Evolutionary conservation across 1,140 invertebrate genomes (phyloP).

Genomic region (Bombus vancouverensis): DNA sequence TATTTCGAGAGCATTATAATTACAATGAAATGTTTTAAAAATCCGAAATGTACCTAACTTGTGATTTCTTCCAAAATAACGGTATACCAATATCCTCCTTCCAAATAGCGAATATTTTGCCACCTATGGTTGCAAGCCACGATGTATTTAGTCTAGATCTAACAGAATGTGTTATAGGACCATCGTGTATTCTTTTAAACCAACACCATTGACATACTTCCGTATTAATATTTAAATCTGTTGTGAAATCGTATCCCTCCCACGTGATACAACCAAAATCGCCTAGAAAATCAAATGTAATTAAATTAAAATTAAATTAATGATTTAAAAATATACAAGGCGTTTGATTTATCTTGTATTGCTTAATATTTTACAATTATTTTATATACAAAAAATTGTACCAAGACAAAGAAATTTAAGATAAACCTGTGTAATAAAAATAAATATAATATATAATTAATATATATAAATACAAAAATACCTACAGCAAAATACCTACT

Average conservation of each 20-base stretch:
- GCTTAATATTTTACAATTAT: no score
- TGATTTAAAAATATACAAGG: background rate
- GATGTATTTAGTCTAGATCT: slow-evolving; percentile 83
- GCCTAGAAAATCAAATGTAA: slow-evolving; percentile 69
- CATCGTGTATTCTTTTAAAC: slow-evolving; percentile 85
- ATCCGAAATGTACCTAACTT: slow-evolving; percentile 62
- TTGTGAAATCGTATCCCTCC: slow-evolving; percentile 85
- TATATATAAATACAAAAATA: background rate
- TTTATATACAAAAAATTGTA: no score
- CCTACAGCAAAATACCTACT: background rate
- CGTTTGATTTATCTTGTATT: no score
- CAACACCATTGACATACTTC: slow-evolving; percentile 82
- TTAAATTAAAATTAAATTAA: background rate
- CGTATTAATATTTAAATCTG: slow-evolving; percentile 83
- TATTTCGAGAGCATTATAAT: background rate
- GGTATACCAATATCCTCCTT: slow-evolving; percentile 81
- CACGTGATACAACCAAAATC: slow-evolving; percentile 83
- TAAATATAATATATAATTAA: no score
- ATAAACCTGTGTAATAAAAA: no score
- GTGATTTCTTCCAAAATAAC: slow-evolving; percentile 83
- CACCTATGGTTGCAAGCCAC: slow-evolving; percentile 84
- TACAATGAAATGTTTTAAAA: background rate
- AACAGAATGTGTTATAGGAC: slow-evolving; percentile 83
- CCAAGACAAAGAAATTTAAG: no score
- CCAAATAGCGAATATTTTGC: slow-evolving; percentile 85